Evolutionary conservation across 2,113 vertebrate species (phyloP).

Genomic region (Passerina amoena): DNA sequence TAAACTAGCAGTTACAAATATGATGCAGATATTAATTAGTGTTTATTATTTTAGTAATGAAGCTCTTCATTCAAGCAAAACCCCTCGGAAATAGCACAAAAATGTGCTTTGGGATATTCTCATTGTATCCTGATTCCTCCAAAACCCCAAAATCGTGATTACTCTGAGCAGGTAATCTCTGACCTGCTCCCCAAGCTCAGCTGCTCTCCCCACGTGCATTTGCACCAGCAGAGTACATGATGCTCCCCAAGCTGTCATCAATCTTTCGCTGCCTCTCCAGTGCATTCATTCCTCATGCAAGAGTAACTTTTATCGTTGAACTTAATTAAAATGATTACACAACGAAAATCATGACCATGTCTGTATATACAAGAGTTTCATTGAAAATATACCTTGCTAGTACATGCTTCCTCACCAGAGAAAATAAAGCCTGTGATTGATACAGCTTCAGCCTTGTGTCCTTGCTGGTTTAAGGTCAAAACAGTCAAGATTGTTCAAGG

Average conservation of each 20-base stretch:
- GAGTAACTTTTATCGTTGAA: conserved; percentile 67
- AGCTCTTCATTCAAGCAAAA: conserved; percentile 66
- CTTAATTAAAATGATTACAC: conserved; percentile 76
- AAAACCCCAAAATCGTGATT: neutral
- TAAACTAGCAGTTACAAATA: conserved; percentile 74
- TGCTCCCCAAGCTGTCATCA: conserved; percentile 38
- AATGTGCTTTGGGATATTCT: conserved; percentile 18
- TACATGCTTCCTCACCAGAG: neutral
- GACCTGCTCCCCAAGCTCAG: conserved; percentile 5
- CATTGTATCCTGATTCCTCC: neutral
- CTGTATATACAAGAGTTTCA: conserved; percentile 20
- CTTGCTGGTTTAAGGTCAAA: conserved; percentile 1
- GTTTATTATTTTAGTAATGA: conserved; percentile 72
- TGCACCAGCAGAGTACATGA: conserved; percentile 14
- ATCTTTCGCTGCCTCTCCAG: conserved; percentile 53
- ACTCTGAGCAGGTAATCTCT: neutral
- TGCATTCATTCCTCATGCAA: conserved; percentile 67
- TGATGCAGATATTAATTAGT: conserved; percentile 73
- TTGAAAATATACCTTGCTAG: conserved; percentile 17
- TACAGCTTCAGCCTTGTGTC: neutral
- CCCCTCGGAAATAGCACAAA: neutral
- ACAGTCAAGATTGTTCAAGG: neutral
- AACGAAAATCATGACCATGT: conserved; percentile 61
- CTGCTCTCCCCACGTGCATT: neutral
- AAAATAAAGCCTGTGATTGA: neutral